These are phyloP conservation scores for Acanthosoma haemorrhoidale DNA, from an alignment of 2,888 invertebrate genomes.

Conservation along the genomic window DNA sequence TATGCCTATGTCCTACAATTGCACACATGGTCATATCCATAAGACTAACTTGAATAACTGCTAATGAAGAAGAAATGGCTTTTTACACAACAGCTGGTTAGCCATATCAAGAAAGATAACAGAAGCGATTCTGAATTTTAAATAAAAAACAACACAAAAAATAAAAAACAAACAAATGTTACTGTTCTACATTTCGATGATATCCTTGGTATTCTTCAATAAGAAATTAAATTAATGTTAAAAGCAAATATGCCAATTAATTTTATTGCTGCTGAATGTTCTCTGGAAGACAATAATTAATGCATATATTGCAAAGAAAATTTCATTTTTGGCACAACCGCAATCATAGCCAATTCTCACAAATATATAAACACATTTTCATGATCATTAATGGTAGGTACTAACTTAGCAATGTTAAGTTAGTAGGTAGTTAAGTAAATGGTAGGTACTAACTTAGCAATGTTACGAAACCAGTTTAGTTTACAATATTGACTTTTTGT, in stretches of 20 bases:
- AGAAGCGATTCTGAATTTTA: no score
- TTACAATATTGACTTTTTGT: not conserved
- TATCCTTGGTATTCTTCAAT: not conserved
- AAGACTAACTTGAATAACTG: not conserved
- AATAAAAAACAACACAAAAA: not conserved
- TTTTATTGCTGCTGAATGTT: slow-evolving; percentile 3
- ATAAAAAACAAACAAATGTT: not conserved
- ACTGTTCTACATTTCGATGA: not conserved
- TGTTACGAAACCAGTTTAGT: not conserved
- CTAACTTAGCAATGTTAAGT: no score
- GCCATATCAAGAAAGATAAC: no score
- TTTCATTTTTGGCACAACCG: slow-evolving; percentile 17
- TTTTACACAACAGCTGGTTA: not conserved
- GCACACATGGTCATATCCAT: no score
- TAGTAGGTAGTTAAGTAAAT: no score
- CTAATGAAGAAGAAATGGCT: not conserved
- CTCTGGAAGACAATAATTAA: slow-evolving; percentile 17
- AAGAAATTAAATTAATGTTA: not conserved
- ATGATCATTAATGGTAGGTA: no score
- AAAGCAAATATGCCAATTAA: slow-evolving; percentile 1
- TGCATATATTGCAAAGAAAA: not conserved
- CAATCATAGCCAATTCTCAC: slow-evolving; percentile 9
- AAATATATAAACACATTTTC: no score
- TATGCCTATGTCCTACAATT: no score
- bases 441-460: not conserved